These are phyloP conservation scores for Tuberolachnus salignus DNA, from an alignment of 2,888 invertebrate genomes.

Conservation along the genomic window DNA sequence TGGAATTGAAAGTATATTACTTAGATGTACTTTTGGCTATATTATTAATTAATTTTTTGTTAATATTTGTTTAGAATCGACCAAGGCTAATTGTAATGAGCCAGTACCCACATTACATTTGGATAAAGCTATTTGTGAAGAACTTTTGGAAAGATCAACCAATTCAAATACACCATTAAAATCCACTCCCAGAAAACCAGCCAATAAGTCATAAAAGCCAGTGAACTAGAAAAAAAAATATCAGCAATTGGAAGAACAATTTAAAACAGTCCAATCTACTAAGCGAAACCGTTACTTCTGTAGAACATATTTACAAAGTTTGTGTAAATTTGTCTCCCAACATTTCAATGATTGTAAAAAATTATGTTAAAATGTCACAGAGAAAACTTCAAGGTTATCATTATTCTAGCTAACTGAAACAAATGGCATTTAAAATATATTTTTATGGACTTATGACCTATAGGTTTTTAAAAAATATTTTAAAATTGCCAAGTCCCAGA, in stretches of 20 bases:
- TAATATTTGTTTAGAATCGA: constrained; percentile 16
- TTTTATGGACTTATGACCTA: constrained; percentile 18
- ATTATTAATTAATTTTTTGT: constrained; percentile 1
- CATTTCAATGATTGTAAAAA: constrained; percentile 15
- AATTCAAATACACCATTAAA: constrained; percentile 5
- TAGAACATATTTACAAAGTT: constrained; percentile 12
- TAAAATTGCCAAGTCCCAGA: constrained; percentile 10
- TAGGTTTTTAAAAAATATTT: constrained; percentile 35
- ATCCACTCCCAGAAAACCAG: too few relatives aligned
- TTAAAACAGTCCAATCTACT: not conserved
- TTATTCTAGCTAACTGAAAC: too few relatives aligned
- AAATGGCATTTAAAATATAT: constrained; percentile 19
- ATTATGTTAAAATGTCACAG: not conserved
- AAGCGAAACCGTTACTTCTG: not conserved
- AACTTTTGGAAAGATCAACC: not conserved
- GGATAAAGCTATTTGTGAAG: constrained; percentile 2
- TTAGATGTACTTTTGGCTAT: constrained; percentile 11
- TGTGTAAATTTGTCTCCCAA: constrained; percentile 11
- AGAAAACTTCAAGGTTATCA: too few relatives aligned
- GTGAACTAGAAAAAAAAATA: constrained; percentile 7
- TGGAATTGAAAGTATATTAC: not conserved
- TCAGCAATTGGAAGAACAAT: not conserved
- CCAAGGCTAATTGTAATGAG: not conserved
- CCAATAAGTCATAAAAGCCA: not conserved
- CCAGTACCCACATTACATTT: not conserved